Evolutionary conservation across 2,888 invertebrate genomes (phyloP).

Genomic region (Thymelicus sylvestris): DNA sequence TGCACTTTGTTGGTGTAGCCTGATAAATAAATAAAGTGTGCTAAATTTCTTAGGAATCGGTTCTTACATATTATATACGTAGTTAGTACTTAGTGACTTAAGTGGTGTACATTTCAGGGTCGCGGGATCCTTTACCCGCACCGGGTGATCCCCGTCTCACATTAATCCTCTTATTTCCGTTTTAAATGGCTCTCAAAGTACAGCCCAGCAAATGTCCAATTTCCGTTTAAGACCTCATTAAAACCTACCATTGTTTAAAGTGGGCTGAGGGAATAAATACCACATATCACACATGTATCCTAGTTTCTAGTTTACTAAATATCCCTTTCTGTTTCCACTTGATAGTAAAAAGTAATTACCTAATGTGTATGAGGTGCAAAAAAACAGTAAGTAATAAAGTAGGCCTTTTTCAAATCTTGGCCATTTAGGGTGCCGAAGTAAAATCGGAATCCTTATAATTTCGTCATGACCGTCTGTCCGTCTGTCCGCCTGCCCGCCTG

Average conservation of each 20-base stretch:
- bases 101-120: slow-evolving; percentile 7
- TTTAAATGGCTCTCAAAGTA: slow-evolving; percentile 41
- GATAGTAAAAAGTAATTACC: not conserved
- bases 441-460: no score
- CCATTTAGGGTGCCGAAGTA: no score
- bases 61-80: not conserved
- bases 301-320: not conserved
- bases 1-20: no score
- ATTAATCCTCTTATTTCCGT: slow-evolving; percentile 37
- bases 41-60: not conserved
- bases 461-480: no score
- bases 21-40: no score
- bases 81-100: not conserved
- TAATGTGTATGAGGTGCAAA: not conserved
- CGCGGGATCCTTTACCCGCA: not conserved
- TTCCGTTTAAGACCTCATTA: slow-evolving; percentile 5
- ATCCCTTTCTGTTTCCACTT: not conserved
- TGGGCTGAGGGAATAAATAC: not conserved
- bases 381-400: no score
- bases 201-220: slow-evolving; percentile 1
- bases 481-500: no score
- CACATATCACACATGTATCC: not conserved
- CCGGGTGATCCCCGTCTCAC: slow-evolving; percentile 25
- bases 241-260: slow-evolving; percentile 6
- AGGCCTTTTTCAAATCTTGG: no score